These are phyloP conservation scores for Volucella inanis DNA, from an alignment of 2,888 invertebrate species.

Conservation along the genomic window DNA sequence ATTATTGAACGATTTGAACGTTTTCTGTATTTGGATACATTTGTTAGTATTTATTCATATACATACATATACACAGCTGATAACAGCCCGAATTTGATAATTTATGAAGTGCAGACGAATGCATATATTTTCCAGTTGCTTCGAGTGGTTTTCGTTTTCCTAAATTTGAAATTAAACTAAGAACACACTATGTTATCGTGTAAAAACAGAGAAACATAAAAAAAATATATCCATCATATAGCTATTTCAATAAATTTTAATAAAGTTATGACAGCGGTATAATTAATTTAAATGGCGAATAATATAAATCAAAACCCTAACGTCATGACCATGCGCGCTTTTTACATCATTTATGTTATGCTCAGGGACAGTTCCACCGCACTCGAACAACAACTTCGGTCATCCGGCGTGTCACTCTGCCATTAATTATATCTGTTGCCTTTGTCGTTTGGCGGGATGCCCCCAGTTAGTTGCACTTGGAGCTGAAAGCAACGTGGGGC, in stretches of 20 bases:
- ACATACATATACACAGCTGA: too few species aligned
- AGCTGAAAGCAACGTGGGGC: constrained; percentile 3
- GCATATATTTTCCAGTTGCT: too few species aligned
- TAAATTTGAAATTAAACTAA: too few species aligned
- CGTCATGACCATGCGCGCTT: constrained; percentile 48
- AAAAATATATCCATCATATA: not conserved
- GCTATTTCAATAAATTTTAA: constrained; percentile 61
- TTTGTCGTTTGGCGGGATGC: constrained; percentile 54
- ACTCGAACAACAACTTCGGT: constrained; percentile 7
- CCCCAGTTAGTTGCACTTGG: constrained; percentile 15
- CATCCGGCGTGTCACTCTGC: constrained; percentile 51
- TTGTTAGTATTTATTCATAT: too few species aligned
- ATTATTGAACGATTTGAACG: too few species aligned
- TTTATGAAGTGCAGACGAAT: too few species aligned
- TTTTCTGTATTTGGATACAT: too few species aligned
- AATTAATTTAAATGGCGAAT: constrained; percentile 64
- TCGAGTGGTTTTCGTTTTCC: too few species aligned
- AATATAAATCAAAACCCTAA: constrained; percentile 53
- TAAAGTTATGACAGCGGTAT: constrained; percentile 51
- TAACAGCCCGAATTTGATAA: too few species aligned
- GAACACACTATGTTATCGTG: not conserved
- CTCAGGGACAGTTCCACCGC: constrained; percentile 25
- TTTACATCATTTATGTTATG: constrained; percentile 6
- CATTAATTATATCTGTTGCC: constrained; percentile 56
- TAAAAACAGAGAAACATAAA: not conserved